Evolutionary conservation across 2,888 invertebrate genomes (phyloP).

Genomic region (Ferrisia virgata): DNA sequence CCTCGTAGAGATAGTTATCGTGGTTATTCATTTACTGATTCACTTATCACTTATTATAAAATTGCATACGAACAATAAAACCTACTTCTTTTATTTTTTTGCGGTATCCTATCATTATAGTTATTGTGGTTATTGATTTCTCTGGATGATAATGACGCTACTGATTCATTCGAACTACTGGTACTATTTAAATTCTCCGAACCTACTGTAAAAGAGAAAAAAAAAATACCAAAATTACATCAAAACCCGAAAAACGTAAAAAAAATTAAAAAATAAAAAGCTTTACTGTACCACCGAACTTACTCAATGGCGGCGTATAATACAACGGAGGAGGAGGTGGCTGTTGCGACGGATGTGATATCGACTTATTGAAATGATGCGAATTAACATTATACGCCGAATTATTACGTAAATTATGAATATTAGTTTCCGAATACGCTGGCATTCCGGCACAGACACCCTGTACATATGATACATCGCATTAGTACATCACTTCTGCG

Average conservation of each 20-base stretch:
- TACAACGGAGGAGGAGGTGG: conserved; percentile 35
- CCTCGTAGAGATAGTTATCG: not conserved
- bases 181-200: conserved; percentile 55
- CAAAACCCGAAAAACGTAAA: too few relatives aligned
- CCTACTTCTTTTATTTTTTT: conserved; percentile 51
- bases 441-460: conserved; percentile 22
- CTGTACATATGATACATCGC: conserved; percentile 18
- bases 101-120: conserved; percentile 49
- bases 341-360: conserved; percentile 29
- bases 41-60: not conserved
- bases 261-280: not conserved
- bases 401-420: conserved; percentile 22
- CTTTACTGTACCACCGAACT: not conserved
- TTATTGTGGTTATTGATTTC: conserved; percentile 47
- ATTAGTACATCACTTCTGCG: too few relatives aligned
- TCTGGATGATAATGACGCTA: conserved; percentile 64
- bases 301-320: conserved; percentile 34
- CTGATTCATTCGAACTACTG: conserved; percentile 83
- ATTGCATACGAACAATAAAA: not conserved
- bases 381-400: not conserved
- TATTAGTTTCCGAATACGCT: conserved; percentile 37
- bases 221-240: too few relatives aligned
- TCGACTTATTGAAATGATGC: conserved; percentile 34
- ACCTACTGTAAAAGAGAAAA: not conserved
- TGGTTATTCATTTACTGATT: not conserved